Evolutionary conservation across 2,888 invertebrate species (phyloP).

Genomic region (Catonia carolina): DNA sequence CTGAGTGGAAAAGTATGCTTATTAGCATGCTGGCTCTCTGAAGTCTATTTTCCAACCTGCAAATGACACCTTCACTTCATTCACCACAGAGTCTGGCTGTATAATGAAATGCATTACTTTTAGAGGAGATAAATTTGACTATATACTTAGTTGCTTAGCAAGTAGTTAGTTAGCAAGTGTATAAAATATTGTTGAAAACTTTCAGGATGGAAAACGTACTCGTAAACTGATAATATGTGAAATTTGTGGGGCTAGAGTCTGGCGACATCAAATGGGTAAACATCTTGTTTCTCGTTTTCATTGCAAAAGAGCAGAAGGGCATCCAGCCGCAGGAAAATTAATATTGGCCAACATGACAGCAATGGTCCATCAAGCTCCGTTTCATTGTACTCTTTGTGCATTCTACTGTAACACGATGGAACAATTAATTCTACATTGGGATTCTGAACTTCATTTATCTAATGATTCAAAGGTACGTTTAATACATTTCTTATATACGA

Average conservation of each 20-base stretch:
- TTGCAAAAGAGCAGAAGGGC: slow-evolving; percentile 61
- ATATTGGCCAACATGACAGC: slow-evolving; percentile 70
- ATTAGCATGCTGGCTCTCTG: no score
- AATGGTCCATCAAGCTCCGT: slow-evolving; percentile 74
- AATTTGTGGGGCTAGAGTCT: slow-evolving; percentile 64
- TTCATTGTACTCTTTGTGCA: slow-evolving; percentile 75
- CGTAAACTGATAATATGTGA: slow-evolving; percentile 56
- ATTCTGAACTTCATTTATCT: slow-evolving; percentile 54
- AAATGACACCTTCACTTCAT: no score
- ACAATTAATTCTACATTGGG: slow-evolving; percentile 67
- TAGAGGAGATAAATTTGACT: no score
- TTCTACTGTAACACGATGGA: slow-evolving; percentile 75
- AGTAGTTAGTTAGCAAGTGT: no score
- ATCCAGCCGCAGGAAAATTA: slow-evolving; percentile 53
- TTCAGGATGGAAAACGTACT: not conserved
- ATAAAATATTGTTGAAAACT: no score
- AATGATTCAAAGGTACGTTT: slow-evolving; percentile 43
- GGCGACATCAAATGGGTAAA: slow-evolving; percentile 65
- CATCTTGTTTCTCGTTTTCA: slow-evolving; percentile 83
- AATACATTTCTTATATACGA: no score
- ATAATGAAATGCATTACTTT: no score
- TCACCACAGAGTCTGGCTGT: no score
- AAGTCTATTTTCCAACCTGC: no score
- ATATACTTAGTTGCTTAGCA: no score
- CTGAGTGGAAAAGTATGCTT: no score